phyloP scores from a whole-genome alignment of 2,888 invertebrate species.

The Drosophila nr. perissopoda region DNA sequence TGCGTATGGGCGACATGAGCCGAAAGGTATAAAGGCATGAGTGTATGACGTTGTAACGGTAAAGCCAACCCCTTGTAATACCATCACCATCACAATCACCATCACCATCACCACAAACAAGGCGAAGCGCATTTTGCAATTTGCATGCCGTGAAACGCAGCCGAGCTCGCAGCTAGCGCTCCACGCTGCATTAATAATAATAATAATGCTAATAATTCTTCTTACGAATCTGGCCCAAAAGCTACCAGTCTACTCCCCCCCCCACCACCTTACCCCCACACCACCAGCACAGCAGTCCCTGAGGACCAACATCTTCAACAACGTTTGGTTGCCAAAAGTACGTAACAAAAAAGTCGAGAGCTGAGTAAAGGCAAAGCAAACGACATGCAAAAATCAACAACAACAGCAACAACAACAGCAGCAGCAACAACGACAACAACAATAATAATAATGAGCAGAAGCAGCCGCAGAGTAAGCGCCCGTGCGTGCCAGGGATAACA shows the following conservation, averaged over 20 bases:
- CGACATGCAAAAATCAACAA: slow-evolving; percentile 64
- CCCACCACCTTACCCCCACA: no score
- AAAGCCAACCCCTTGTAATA: slow-evolving; percentile 44
- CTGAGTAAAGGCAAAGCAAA: slow-evolving; percentile 47
- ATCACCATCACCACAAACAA: slow-evolving; percentile 37
- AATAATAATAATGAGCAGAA: slow-evolving; percentile 39
- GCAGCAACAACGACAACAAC: slow-evolving; percentile 18
- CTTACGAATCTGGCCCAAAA: slow-evolving; percentile 57
- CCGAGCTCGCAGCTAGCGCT: not conserved
- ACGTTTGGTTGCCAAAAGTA: slow-evolving; percentile 42
- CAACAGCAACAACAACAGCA: slow-evolving; percentile 1
- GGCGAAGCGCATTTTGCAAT: slow-evolving; percentile 65
- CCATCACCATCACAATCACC: slow-evolving; percentile 24
- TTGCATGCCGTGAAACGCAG: slow-evolving; percentile 57
- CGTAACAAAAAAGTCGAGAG: slow-evolving; percentile 26
- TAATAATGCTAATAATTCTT: slow-evolving; percentile 65
- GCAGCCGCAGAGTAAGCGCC: slow-evolving; percentile 36
- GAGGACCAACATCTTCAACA: not conserved
- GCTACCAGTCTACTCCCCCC: not conserved
- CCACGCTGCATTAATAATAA: slow-evolving; percentile 5
- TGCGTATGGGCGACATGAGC: slow-evolving; percentile 67
- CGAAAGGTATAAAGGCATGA: slow-evolving; percentile 7
- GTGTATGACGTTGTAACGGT: slow-evolving; percentile 4
- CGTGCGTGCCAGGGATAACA: slow-evolving; percentile 74
- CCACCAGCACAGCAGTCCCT: not conserved